Percentiles rank a stretch among this genome's conserved stretches.
Evolutionary conservation across 2,797 vertebrate species (phyloP).

Genomic region (Diplodus puntazzo): DNA sequence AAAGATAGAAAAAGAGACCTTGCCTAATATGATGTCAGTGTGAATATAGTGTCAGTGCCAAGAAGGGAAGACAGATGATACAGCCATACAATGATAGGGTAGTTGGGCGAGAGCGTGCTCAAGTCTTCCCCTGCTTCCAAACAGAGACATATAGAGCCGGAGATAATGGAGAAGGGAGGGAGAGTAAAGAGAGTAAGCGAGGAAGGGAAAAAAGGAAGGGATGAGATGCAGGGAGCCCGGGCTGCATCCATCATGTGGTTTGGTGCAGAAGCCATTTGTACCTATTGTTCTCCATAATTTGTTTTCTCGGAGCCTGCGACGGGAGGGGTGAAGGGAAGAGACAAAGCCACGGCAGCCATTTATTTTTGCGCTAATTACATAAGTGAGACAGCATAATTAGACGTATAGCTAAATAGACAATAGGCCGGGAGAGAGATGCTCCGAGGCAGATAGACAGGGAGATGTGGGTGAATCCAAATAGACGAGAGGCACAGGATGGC

Average conservation of each 20-base stretch:
- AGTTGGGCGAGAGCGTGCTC: slow-evolving; percentile 73
- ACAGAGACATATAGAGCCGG: slow-evolving; percentile 79
- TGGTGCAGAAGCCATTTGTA: slow-evolving; percentile 86
- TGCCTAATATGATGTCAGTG: slow-evolving; percentile 80
- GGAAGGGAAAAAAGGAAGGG: slow-evolving; percentile 62
- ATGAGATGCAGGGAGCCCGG: slow-evolving; percentile 75
- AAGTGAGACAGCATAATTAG: slow-evolving; percentile 86
- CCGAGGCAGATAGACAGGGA: slow-evolving; percentile 65
- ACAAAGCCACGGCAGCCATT: slow-evolving; percentile 75
- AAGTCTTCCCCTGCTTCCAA: slow-evolving; percentile 74
- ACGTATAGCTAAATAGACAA: slow-evolving; percentile 83
- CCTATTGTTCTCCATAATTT: slow-evolving; percentile 86
- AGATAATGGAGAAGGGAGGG: slow-evolving; percentile 78
- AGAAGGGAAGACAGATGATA: slow-evolving; percentile 81
- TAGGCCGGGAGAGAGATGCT: slow-evolving; percentile 65
- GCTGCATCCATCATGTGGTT: slow-evolving; percentile 84
- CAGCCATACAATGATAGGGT: slow-evolving; percentile 77
- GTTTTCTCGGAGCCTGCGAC: slow-evolving; percentile 78
- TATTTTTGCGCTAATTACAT: slow-evolving; percentile 85
- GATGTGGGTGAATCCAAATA: slow-evolving; percentile 66
- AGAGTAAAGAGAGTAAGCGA: slow-evolving; percentile 70
- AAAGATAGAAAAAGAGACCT: slow-evolving; percentile 64
- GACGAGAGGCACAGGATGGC: slow-evolving; percentile 48
- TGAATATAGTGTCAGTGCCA: slow-evolving; percentile 81
- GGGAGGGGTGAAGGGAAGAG: slow-evolving; percentile 71